phyloP scores from a whole-genome alignment of 2,113 vertebrate species.

The Menura novaehollandiae region DNA sequence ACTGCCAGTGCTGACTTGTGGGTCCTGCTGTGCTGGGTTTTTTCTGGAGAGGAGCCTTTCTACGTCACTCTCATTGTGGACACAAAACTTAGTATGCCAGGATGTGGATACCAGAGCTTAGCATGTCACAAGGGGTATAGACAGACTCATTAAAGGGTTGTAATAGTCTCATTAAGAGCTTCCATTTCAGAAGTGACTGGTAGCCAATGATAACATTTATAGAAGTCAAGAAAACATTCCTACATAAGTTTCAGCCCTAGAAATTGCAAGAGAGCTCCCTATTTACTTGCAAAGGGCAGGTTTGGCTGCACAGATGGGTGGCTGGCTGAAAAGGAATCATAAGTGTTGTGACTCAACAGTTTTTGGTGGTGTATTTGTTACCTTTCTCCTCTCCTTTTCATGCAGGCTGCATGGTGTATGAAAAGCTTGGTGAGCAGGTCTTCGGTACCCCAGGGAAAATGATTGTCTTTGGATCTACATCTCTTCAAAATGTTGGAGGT shows the following conservation, averaged over 20 bases:
- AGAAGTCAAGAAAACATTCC: constrained; percentile 1
- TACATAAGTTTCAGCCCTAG: background rate
- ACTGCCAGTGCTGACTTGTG: background rate
- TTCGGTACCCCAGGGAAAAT: constrained; percentile 77
- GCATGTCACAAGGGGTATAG: background rate
- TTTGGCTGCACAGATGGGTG: background rate
- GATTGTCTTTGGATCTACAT: constrained; percentile 77
- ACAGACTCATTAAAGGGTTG: background rate
- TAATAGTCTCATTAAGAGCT: background rate
- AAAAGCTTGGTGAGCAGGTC: constrained; percentile 78
- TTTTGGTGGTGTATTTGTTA: background rate
- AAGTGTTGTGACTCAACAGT: background rate
- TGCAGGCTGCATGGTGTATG: constrained; percentile 80
- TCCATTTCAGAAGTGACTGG: background rate
- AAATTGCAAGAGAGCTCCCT: background rate
- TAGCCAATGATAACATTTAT: background rate
- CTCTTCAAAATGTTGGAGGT: constrained; percentile 80
- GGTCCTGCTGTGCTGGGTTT: background rate
- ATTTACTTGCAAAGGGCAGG: background rate
- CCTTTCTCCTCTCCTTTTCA: background rate
- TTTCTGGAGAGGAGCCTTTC: background rate
- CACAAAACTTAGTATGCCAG: background rate
- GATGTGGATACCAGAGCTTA: background rate
- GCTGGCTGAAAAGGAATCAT: background rate
- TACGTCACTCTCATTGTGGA: background rate